Percentiles rank a stretch among this genome's conserved stretches.
phyloP scores from a whole-genome alignment of 2,888 invertebrate genomes.

The Dryococelus australis region DNA sequence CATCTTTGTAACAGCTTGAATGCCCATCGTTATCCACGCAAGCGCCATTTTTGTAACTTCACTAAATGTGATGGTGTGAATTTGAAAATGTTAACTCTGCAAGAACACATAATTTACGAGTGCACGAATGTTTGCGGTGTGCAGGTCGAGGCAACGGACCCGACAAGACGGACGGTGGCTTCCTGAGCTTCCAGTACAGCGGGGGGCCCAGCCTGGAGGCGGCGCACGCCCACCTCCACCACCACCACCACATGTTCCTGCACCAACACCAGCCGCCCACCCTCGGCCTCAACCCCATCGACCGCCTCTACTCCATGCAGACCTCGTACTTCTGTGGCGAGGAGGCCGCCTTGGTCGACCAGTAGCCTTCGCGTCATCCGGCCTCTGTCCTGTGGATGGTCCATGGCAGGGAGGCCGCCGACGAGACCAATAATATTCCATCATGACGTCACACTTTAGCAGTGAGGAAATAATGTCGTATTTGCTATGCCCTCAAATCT shows the following conservation, averaged over 20 bases:
- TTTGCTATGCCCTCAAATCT: no score
- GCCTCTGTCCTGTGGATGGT: background rate
- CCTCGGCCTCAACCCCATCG: slow-evolving; percentile 59
- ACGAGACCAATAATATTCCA: background rate
- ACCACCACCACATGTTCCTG: slow-evolving; percentile 41
- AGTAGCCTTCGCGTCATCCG: slow-evolving; percentile 28
- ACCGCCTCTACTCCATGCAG: slow-evolving; percentile 70
- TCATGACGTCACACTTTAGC: background rate
- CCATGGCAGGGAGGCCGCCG: background rate
- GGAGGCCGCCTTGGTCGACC: slow-evolving; percentile 52
- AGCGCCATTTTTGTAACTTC: no score
- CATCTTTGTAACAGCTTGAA: no score
- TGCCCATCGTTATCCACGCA: no score
- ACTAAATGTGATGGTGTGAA: no score
- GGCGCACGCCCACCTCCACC: slow-evolving; percentile 55
- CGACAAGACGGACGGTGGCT: slow-evolving; percentile 54
- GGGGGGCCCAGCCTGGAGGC: slow-evolving; percentile 30
- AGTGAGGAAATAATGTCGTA: no score
- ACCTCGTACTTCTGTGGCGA: slow-evolving; percentile 70
- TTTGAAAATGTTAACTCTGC: no score
- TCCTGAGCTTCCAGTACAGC: slow-evolving; percentile 52
- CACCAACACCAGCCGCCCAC: slow-evolving; percentile 36
- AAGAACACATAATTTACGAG: no score
- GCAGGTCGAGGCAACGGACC: slow-evolving; percentile 26
- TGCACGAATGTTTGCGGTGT: background rate